Percentiles rank a stretch among this genome's conserved stretches.
These are phyloP conservation scores for Mechanitis messenoides DNA, from an alignment of 2,888 invertebrate genomes.

Conservation along the genomic window DNA sequence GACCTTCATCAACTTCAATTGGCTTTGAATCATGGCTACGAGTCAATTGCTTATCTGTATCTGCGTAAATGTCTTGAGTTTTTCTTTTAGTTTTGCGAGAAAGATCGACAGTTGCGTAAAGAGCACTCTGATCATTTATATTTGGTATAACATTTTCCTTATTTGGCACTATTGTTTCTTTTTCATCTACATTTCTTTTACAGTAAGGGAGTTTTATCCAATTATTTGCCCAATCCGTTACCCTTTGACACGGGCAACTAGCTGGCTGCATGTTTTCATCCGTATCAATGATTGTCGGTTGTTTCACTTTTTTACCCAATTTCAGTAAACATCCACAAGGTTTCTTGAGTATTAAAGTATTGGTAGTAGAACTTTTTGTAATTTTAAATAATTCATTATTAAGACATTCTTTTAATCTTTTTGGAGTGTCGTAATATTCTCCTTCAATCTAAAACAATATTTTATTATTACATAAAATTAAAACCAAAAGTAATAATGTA, in stretches of 20 bases:
- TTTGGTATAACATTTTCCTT: constrained; percentile 74
- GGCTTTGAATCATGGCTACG: constrained; percentile 26
- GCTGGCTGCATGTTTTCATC: constrained; percentile 55
- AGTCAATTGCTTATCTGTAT: constrained; percentile 20
- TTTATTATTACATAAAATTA: constrained; percentile 2
- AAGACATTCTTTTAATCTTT: constrained; percentile 82
- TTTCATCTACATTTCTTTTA: constrained; percentile 46
- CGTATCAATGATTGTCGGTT: constrained; percentile 54
- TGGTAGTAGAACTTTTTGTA: constrained; percentile 69
- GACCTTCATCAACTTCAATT: constrained; percentile 50
- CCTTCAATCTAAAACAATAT: constrained; percentile 49
- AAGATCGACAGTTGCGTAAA: constrained; percentile 83
- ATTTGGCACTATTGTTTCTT: constrained; percentile 56
- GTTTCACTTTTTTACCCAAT: constrained; percentile 55
- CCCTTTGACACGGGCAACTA: constrained; percentile 78
- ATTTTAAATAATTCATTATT: constrained; percentile 68
- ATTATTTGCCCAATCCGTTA: constrained; percentile 81
- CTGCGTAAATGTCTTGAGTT: constrained; percentile 34
- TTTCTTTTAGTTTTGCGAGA: constrained; percentile 78
- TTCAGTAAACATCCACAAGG: constrained; percentile 83
- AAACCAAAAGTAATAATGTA: constrained; percentile 1
- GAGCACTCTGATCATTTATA: constrained; percentile 55
- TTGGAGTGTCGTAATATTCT: constrained; percentile 84
- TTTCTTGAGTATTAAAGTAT: constrained; percentile 78
- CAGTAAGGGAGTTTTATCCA: constrained; percentile 79